Evolutionary conservation across 2,797 vertebrate genomes (phyloP).

Genomic region (Tragopan temminckii): DNA sequence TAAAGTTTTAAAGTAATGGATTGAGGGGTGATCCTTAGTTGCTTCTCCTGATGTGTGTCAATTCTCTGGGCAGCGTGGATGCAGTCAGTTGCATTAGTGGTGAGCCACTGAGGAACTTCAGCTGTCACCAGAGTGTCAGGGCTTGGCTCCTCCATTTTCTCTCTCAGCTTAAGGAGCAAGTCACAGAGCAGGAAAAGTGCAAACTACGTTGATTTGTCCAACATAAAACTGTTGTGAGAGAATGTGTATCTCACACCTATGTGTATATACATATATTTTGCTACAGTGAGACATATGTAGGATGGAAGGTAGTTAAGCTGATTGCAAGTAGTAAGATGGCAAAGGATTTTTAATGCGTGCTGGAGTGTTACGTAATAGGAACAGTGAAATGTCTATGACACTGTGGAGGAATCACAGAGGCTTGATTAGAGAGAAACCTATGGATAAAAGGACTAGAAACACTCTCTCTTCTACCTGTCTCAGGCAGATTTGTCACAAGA

Average conservation of each 20-base stretch:
- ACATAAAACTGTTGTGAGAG: not conserved
- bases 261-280: not conserved
- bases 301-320: not conserved
- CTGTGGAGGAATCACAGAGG: not conserved
- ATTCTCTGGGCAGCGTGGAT: not conserved
- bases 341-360: not conserved
- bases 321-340: not conserved
- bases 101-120: not conserved
- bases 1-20: not conserved
- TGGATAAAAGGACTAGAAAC: not conserved
- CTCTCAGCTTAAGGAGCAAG: not conserved
- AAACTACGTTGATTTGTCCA: accelerated
- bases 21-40: not conserved
- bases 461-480: not conserved
- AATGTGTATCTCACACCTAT: accelerated
- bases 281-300: not conserved
- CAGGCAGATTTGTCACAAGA: not conserved
- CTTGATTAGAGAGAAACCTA: not conserved
- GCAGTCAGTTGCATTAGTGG: accelerated
- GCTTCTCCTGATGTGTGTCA: not conserved
- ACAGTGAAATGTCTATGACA: not conserved
- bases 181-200: not conserved
- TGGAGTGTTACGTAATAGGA: not conserved
- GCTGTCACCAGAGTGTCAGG: not conserved
- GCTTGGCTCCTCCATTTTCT: not conserved